phyloP scores from a whole-genome alignment of 2,797 vertebrate genomes.

The Pangasius krempfi region DNA sequence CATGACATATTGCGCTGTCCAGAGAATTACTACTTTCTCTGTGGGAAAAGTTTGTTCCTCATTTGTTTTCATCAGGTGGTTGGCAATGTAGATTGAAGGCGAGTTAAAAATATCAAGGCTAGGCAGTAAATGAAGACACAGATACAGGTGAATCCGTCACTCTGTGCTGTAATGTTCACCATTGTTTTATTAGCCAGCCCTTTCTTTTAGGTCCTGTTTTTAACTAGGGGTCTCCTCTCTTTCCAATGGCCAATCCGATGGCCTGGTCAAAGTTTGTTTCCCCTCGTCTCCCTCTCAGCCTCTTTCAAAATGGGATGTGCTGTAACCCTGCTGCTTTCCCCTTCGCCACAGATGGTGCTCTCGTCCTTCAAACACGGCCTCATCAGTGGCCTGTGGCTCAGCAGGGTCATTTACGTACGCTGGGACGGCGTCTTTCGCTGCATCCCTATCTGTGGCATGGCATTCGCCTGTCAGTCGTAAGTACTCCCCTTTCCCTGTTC shows the following conservation, averaged over 20 bases:
- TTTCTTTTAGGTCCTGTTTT: conserved; percentile 42
- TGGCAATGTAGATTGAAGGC: not conserved
- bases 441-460: conserved; percentile 99
- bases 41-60: not conserved
- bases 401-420: conserved; percentile 83
- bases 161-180: conserved; percentile 23
- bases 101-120: not conserved
- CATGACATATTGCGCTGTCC: not conserved
- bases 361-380: conserved; percentile 95
- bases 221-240: conserved; percentile 45
- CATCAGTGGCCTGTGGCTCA: conserved; percentile 90
- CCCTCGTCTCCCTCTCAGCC: conserved; percentile 56
- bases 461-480: conserved; percentile 99
- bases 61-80: conserved; percentile 6
- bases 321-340: conserved; percentile 62
- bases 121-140: not conserved
- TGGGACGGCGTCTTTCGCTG: conserved; percentile 98
- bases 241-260: conserved; percentile 28
- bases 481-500: conserved; percentile 71
- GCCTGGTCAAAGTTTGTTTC: conserved; percentile 44
- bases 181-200: conserved; percentile 51
- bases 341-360: conserved; percentile 84
- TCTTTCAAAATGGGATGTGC: conserved; percentile 58
- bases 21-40: not conserved
- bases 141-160: not conserved